Conservation (phyloP, 1,140 invertebrate species). For the Ylistrum balloti region DNA sequence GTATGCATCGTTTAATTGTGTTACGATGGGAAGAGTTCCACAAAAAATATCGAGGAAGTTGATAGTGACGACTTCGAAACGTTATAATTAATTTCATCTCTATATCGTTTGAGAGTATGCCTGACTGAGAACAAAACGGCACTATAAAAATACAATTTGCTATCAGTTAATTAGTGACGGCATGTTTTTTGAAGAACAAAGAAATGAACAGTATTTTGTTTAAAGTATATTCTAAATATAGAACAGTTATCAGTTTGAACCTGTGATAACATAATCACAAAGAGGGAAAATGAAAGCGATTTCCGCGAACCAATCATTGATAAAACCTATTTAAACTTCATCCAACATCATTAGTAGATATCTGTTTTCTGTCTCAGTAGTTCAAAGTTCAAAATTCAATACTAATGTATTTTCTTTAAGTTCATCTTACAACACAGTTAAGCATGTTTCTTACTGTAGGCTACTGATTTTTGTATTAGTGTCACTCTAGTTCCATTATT, state of each 20-base stretch:
- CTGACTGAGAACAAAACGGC: background rate
- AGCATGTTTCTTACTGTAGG: too few relatives aligned
- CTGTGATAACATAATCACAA: background rate
- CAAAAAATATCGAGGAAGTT: background rate
- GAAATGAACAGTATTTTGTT: slow-evolving; percentile 22
- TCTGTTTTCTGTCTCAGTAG: too few relatives aligned
- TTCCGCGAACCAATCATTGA: background rate
- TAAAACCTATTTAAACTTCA: background rate
- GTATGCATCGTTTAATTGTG: slow-evolving; percentile 26
- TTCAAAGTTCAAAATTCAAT: too few relatives aligned
- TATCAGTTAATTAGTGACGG: slow-evolving; percentile 17
- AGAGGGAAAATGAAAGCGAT: background rate
- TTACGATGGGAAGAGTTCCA: background rate
- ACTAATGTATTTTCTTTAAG: too few relatives aligned
- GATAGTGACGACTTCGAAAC: slow-evolving; percentile 24
- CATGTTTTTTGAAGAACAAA: slow-evolving; percentile 15
- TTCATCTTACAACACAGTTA: too few relatives aligned
- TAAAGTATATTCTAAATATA: background rate
- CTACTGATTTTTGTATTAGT: too few relatives aligned
- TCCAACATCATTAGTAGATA: background rate
- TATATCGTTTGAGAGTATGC: background rate
- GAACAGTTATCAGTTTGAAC: background rate
- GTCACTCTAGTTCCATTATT: too few relatives aligned
- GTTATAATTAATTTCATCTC: slow-evolving; percentile 30
- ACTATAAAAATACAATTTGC: background rate